These are phyloP conservation scores for Apodemia mormo DNA, from an alignment of 2,888 invertebrate species.

Conservation along the genomic window DNA sequence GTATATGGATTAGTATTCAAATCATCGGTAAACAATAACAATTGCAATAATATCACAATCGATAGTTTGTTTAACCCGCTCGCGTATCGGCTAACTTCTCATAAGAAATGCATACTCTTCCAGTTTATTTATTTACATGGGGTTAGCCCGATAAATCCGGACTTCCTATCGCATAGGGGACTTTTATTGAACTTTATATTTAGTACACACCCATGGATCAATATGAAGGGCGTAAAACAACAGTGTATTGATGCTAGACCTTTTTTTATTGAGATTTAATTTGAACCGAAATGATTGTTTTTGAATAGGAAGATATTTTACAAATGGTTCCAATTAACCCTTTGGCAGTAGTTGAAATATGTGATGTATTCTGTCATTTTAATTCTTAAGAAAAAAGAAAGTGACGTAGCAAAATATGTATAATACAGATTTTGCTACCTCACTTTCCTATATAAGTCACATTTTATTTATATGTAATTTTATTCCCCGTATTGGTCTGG, in stretches of 20 bases:
- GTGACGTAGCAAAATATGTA: too few relatives aligned
- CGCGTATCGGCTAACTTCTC: constrained; percentile 53
- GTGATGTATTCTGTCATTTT: too few relatives aligned
- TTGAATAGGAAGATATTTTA: too few relatives aligned
- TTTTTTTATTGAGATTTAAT: constrained; percentile 21
- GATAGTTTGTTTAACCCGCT: constrained; percentile 67
- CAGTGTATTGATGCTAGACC: constrained; percentile 43
- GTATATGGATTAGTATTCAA: not conserved
- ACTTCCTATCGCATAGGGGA: constrained; percentile 68
- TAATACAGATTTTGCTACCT: too few relatives aligned
- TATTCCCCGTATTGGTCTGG: too few relatives aligned
- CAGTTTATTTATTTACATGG: constrained; percentile 80
- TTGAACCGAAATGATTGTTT: not conserved
- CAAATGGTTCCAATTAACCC: too few relatives aligned
- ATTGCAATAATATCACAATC: constrained; percentile 43
- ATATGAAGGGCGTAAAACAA: constrained; percentile 61
- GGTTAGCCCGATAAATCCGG: constrained; percentile 79
- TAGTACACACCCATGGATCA: constrained; percentile 72
- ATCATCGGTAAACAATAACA: constrained; percentile 8
- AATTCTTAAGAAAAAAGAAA: too few relatives aligned
- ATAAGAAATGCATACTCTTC: constrained; percentile 76
- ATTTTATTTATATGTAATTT: too few relatives aligned
- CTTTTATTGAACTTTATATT: constrained; percentile 80
- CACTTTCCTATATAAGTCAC: too few relatives aligned
- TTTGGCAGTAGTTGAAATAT: too few relatives aligned